Evolutionary conservation across 2,113 vertebrate species (phyloP).

Genomic region (Platichthys stellatus): DNA sequence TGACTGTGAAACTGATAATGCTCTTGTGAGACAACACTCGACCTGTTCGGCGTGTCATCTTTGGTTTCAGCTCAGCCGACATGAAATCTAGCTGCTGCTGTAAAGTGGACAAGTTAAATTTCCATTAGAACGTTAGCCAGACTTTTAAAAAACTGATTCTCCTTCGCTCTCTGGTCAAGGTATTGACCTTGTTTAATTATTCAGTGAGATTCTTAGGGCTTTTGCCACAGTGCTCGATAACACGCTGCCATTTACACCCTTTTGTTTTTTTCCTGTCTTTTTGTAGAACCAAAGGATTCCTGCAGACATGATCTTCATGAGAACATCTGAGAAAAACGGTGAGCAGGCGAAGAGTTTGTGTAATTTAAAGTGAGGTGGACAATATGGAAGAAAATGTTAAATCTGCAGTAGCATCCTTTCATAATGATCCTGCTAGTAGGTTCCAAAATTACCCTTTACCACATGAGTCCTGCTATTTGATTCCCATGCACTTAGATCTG

Average conservation of each 20-base stretch:
- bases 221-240: conserved; percentile 41
- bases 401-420: too few species aligned
- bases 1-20: neutral
- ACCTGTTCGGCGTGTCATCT: conserved; percentile 7
- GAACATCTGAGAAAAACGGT: conserved; percentile 84
- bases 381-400: too few species aligned
- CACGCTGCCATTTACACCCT: neutral
- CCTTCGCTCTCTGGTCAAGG: conserved; percentile 56
- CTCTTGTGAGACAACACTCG: conserved; percentile 3
- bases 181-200: conserved; percentile 78
- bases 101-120: conserved; percentile 16
- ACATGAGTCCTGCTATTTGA: too few species aligned
- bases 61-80: conserved; percentile 21
- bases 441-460: too few species aligned
- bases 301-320: conserved; percentile 84
- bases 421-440: too few species aligned
- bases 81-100: conserved; percentile 29
- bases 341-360: conserved; percentile 31
- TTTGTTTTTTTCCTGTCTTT: neutral
- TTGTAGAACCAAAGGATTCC: conserved; percentile 84
- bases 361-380: too few species aligned
- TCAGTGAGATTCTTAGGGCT: conserved; percentile 59
- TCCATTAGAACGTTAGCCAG: conserved; percentile 17
- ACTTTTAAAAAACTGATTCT: conserved; percentile 23
- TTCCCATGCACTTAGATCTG: too few species aligned